These are phyloP conservation scores for Chloroceryle inda DNA, from an alignment of 2,797 vertebrate species.

Conservation along the genomic window DNA sequence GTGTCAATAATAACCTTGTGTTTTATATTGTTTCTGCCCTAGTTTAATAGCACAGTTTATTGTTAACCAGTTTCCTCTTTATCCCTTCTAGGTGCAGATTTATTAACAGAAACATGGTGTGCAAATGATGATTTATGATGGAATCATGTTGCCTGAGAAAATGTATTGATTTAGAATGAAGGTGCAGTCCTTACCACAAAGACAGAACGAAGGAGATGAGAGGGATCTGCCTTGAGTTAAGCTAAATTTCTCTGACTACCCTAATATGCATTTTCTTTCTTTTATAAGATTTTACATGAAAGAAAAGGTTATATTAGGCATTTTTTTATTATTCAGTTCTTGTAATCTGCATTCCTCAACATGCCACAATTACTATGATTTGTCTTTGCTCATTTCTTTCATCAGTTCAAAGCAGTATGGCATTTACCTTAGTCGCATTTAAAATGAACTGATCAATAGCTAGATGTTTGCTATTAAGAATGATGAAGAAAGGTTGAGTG, in stretches of 20 bases:
- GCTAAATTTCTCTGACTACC: slow-evolving; percentile 25
- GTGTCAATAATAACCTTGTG: slow-evolving; percentile 45
- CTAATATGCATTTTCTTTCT: background rate
- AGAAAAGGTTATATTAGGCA: background rate
- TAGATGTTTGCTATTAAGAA: slow-evolving; percentile 71
- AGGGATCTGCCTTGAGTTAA: background rate
- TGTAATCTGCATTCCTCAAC: slow-evolving; percentile 41
- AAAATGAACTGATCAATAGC: slow-evolving; percentile 61
- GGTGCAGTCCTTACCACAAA: slow-evolving; percentile 16
- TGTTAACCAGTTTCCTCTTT: slow-evolving; percentile 70
- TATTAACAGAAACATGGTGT: slow-evolving; percentile 79
- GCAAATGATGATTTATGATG: slow-evolving; percentile 91
- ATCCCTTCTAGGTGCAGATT: slow-evolving; percentile 68
- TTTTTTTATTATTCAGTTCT: background rate
- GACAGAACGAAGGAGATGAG: background rate
- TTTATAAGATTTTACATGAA: slow-evolving; percentile 1
- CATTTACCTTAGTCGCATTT: slow-evolving; percentile 74
- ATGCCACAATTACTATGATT: slow-evolving; percentile 68
- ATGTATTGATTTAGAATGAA: slow-evolving; percentile 85
- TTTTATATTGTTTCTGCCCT: slow-evolving; percentile 23
- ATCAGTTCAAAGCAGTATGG: slow-evolving; percentile 79
- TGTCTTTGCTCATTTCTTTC: slow-evolving; percentile 77
- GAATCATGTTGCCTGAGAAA: slow-evolving; percentile 85
- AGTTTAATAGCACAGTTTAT: slow-evolving; percentile 50
- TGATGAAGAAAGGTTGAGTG: slow-evolving; percentile 65